Evolutionary conservation across 2,888 invertebrate genomes (phyloP).

Genomic region (Mactromeris polynyma): DNA sequence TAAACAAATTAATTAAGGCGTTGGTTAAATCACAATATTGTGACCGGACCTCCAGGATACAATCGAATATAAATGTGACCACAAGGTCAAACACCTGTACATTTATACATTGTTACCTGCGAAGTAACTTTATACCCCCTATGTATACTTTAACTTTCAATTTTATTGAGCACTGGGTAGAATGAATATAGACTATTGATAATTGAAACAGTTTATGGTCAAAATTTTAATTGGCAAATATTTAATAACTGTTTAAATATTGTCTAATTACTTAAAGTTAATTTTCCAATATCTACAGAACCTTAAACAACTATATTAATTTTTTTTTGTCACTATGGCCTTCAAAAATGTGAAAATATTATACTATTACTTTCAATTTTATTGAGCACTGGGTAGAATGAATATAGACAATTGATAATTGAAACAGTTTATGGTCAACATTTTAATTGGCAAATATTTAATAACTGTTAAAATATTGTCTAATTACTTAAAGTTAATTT

Average conservation of each 20-base stretch:
- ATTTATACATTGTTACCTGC: not conserved
- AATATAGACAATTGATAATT: not conserved
- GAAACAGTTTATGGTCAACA: not conserved
- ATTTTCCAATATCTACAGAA: too few species aligned
- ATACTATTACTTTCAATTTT: not conserved
- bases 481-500: too few species aligned
- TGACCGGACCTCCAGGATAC: not conserved
- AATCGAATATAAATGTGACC: not conserved
- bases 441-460: not conserved
- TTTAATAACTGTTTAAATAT: too few species aligned
- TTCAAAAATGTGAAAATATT: too few species aligned
- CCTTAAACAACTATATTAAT: too few species aligned
- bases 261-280: too few species aligned
- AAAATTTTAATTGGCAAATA: not conserved
- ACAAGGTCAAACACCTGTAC: not conserved
- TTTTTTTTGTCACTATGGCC: too few species aligned
- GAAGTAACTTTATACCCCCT: not conserved
- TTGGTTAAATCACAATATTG: not conserved
- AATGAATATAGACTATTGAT: not conserved
- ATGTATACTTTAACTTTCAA: not conserved
- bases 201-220: not conserved
- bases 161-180: not conserved
- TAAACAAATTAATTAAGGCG: constrained; percentile 3
- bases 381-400: not conserved
- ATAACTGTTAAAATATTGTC: too few species aligned